Conservation (phyloP, 2,113 vertebrate genomes). For the Silurus asotus region DNA sequence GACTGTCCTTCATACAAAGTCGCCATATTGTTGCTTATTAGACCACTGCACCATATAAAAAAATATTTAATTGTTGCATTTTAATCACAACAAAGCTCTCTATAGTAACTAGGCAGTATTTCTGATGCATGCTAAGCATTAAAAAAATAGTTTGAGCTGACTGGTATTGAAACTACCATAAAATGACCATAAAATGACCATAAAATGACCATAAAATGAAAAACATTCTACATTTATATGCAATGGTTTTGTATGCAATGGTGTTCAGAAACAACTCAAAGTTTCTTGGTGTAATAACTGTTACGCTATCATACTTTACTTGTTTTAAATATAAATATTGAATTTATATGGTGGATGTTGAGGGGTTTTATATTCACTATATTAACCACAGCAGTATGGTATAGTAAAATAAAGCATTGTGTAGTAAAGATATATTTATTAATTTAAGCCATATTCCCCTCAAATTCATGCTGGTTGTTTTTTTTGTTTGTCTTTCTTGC, state of each 20-base stretch:
- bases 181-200: too few relatives aligned
- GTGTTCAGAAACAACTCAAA: neutral
- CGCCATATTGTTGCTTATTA: neutral
- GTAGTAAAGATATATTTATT: neutral
- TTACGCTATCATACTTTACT: neutral
- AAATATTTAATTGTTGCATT: neutral
- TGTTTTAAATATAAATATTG: neutral
- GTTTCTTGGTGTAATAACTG: neutral
- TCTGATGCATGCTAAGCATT: neutral
- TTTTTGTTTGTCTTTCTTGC: too few relatives aligned
- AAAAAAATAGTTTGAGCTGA: neutral
- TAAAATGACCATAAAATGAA: too few relatives aligned
- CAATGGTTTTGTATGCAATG: neutral
- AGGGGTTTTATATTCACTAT: neutral
- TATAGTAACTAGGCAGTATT: neutral
- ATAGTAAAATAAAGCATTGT: neutral
- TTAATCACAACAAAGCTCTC: neutral
- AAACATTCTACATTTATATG: neutral
- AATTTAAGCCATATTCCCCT: too few relatives aligned
- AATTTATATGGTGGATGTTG: neutral
- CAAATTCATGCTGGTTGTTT: too few relatives aligned
- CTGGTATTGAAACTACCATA: neutral
- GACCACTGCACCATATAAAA: neutral
- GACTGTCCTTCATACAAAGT: neutral
- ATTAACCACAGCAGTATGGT: neutral